Conservation (phyloP, 2,888 invertebrate genomes). For the Leucozona laternaria region DNA sequence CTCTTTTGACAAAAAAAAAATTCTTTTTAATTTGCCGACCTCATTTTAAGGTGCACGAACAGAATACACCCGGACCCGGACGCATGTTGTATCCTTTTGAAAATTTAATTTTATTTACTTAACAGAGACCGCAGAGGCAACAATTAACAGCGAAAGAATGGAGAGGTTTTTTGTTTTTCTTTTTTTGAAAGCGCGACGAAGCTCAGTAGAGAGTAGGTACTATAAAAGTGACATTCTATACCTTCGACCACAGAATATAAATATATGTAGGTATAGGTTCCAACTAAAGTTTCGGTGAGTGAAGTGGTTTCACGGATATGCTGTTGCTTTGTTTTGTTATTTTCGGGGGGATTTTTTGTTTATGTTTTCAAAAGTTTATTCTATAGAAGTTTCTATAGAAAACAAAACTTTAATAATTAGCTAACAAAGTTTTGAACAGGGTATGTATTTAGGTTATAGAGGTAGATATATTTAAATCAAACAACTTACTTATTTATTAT, state of each 20-base stretch:
- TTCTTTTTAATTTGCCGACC: conserved; percentile 69
- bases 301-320: conserved; percentile 30
- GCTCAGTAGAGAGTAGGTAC: not conserved
- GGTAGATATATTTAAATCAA: not conserved
- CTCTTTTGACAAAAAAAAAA: conserved; percentile 42
- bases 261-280: not conserved
- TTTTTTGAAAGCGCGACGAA: conserved; percentile 1
- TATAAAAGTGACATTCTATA: conserved; percentile 11
- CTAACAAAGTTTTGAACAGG: not conserved
- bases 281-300: conserved; percentile 22
- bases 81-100: conserved; percentile 72
- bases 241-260: conserved; percentile 27
- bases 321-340: not conserved
- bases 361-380: not conserved
- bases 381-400: not conserved
- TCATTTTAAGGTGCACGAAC: conserved; percentile 67
- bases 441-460: not conserved
- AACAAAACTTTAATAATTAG: conserved; percentile 33
- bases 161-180: not conserved
- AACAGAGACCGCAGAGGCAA: conserved; percentile 71
- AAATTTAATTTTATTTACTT: conserved; percentile 74
- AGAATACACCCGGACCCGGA: conserved; percentile 45
- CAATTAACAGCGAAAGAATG: conserved; percentile 59
- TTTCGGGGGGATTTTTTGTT: not conserved
- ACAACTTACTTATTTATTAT: not conserved